Conservation (phyloP, 2,888 invertebrate species). For the Mantis religiosa region DNA sequence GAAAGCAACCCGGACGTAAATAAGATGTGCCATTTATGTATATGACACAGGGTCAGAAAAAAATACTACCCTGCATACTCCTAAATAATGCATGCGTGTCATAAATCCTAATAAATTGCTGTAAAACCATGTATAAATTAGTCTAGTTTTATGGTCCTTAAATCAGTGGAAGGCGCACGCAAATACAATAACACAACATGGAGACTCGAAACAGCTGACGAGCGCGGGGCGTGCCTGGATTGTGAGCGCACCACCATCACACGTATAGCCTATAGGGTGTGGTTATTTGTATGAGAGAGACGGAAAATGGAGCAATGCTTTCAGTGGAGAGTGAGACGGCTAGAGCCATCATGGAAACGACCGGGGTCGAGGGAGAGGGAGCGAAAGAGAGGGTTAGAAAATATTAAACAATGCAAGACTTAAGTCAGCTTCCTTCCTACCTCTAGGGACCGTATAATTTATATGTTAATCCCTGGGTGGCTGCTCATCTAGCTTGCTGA, state of each 20-base stretch:
- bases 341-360: background rate
- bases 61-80: background rate
- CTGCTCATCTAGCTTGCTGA: background rate
- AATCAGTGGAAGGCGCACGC: background rate
- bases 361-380: background rate
- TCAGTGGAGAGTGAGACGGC: background rate
- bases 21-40: background rate
- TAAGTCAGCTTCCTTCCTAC: background rate
- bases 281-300: constrained; percentile 14
- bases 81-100: background rate
- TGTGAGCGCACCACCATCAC: constrained; percentile 3
- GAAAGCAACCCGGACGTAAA: background rate
- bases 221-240: constrained; percentile 19
- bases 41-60: background rate
- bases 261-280: constrained; percentile 16
- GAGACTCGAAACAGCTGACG: constrained; percentile 23
- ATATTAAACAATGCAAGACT: background rate
- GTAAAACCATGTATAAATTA: background rate
- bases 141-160: background rate
- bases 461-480: background rate
- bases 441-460: background rate
- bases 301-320: constrained; percentile 10
- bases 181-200: constrained; percentile 9
- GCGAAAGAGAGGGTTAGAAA: background rate
- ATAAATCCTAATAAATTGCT: background rate